Base-by-base conservation (phyloP, 2,113 vertebrate genomes). In the Sporophila hypoxantha region DNA sequence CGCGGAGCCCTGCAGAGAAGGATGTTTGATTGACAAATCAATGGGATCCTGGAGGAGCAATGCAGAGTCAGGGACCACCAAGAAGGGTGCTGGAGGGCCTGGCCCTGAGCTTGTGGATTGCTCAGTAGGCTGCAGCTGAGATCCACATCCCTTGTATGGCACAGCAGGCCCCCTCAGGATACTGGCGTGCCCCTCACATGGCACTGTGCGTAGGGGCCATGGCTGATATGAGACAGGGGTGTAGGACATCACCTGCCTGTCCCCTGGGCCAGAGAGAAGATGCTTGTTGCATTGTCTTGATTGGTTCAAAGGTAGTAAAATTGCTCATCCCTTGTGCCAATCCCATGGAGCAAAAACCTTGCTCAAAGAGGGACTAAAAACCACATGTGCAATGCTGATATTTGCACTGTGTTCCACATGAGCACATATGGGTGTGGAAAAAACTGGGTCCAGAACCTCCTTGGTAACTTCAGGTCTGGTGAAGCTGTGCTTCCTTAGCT, bases 1-100 rank as follows among this genome's bases (percentile, higher is more conserved):
- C 42, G 2, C 8, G 0, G 70, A 84, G 87, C 87, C 77, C 59
- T 2, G 3, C 8, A 1, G n/a, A 39, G 46, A 53, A 85, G 56
- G 57, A 70, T 76, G 68, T 70, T 10, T 2, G 30, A 12, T 65
- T 86, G 68, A 34, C 56, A 47, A n/a, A 76, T 76, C 42, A 61
- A 8, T 1, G 6, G 52, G 37, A 53, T 85, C 44, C 39, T 6
- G 3, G 9, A 36, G 82, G 34, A 88, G 36, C 1, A 0, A 29
- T n/a, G 34, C 46, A 9, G 68, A 23, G 8, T 19, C 0, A 3
- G 41, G 46, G 30, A 44, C 14, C 1, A 1, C 36, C 1, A 6
- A 64, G 76, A 27, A 0, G 0, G 16, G 12, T 1, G 11, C 6
- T 17, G 32, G 42, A 59, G 69, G 12, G 27, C 53, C 71, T 34